phyloP scores from a whole-genome alignment of 2,113 vertebrate species.

The Pontoporia blainvillei region DNA sequence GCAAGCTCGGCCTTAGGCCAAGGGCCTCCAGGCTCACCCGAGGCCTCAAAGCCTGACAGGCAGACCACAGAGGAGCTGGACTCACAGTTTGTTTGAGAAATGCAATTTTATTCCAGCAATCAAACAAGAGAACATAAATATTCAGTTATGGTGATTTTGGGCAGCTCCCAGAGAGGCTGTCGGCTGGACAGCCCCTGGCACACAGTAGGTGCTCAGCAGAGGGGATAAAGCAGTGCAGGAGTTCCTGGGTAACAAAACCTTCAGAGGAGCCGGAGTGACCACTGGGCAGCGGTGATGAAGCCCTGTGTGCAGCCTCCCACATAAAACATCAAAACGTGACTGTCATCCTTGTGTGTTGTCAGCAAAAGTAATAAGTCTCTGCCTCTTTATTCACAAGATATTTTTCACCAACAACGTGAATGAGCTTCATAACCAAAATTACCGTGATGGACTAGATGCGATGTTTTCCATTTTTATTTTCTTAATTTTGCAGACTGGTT shows the following conservation, averaged over 20 bases:
- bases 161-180: background rate
- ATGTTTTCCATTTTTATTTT: background rate
- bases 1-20: too few relatives aligned
- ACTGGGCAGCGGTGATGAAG: fast-evolving
- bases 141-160: fast-evolving
- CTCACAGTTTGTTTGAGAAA: background rate
- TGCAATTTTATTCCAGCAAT: background rate
- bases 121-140: background rate
- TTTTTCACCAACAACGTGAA: background rate
- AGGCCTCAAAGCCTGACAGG: background rate
- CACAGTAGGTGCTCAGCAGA: background rate
- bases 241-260: fast-evolving
- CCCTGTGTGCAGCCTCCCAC: too few relatives aligned
- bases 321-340: too few relatives aligned
- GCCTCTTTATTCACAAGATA: background rate
- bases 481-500: background rate
- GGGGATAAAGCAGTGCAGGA: background rate
- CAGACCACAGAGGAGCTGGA: too few relatives aligned
- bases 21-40: background rate
- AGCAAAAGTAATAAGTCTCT: background rate
- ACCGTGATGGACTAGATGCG: fast-evolving
- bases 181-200: background rate
- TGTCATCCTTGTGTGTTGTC: background rate
- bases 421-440: too few relatives aligned
- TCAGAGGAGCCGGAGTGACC: background rate